Evolutionary conservation across 1,140 invertebrate genomes (phyloP), one percentile per base, ranked within the genome.

Genomic region (Epicauta chinensis): DNA sequence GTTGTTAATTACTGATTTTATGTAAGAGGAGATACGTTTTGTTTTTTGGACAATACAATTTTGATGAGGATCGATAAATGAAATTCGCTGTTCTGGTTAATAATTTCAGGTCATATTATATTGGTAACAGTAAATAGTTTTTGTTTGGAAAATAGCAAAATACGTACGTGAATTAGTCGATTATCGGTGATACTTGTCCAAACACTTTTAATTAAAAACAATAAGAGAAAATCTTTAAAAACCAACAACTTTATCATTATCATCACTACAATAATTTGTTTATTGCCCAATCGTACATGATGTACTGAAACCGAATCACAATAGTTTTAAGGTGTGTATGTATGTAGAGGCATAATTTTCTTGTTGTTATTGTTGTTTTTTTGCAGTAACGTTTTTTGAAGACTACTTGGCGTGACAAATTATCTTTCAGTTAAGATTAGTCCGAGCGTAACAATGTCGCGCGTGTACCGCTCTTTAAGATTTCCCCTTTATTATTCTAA

Each of bases 321-420:
- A 48, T 29, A 3, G 48, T 51, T 42, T 49, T 3, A 50, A 39
- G 47, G 16, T 43, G 23, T 39, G 7, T 10, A 17, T 31, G 36
- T 38, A 53, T 30, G 34, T 34, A 34, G 41, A 53, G 42, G 38
- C 43, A 47, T 30, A 35, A 40, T 15, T 16, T 30, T 23, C 40
- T 40, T 42, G 30, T 36, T 16, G 38, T 31, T 40, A 57, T 51
- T 57, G 51, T 50, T 60, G 59, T 56, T 56, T 59, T 58, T 58
- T 61, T 60, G 55, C 58, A 57, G 40, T 55, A 34, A n/a, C n/a
- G 4, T 23, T 23, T 5, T 23, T 23, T 3, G 23, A 23, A 7
- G 17, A 23, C 4, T 3, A 23, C 23, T 23, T 67, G 59, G 67
- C 67, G 65, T 67, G 62, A 69, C 67, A 69, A 69, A 69, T 67